Base-by-base conservation (phyloP, 35 echinoderm and acorn worm species). In the Amphiura filiformis region DNA sequence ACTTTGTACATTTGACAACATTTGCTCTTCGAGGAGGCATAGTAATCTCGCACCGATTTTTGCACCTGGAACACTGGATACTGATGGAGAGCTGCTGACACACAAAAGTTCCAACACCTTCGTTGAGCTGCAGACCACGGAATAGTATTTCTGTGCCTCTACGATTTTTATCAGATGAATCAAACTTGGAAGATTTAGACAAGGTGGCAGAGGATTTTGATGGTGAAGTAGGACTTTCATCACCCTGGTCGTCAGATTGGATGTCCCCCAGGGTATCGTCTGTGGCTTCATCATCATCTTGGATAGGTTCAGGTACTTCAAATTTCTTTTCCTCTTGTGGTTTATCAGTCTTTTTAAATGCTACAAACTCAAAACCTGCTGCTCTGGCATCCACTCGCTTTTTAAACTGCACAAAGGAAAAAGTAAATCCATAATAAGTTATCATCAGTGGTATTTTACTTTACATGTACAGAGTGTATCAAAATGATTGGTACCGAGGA, bases 351-450 rank as follows among this genome's bases (percentile, higher is more conserved):
- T 61, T 12, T 13, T 84, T 41, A 36, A 75, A 86, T 15, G 92
- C 31, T 22, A 97, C 81, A 65, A 97, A 97, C 64, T 97, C 95
- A 91, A 97, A 94, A 18, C 95, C 95, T n/a, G 95, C 92, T 86
- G 81, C 89, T 81, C 91, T 87, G 2, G 86, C 92, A 76, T 94
- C 85, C 20, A 97, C 86, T 76, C 87, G 81, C 47, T 89, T 94
- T 75, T 97, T 97, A 40, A 89, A 94, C 95, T 97, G 81, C 70
- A 23, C n/a, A 88, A 78, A 56, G 41, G 42, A 37, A 76, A 87
- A 20, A 87, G 39, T 31, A 38, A 0, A 35, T 39, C 18, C 35
- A 20, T 4, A 76, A 76, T 32, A 34, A 13, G 13, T 31, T 0
- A 23, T 57, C 34, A 35, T 38, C 3, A 40, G 4, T 26, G n/a